Evolutionary conservation across 2,797 vertebrate species (phyloP), one percentile per base, ranked within the genome.

Genomic region (Cryptoblepharus egeriae): DNA sequence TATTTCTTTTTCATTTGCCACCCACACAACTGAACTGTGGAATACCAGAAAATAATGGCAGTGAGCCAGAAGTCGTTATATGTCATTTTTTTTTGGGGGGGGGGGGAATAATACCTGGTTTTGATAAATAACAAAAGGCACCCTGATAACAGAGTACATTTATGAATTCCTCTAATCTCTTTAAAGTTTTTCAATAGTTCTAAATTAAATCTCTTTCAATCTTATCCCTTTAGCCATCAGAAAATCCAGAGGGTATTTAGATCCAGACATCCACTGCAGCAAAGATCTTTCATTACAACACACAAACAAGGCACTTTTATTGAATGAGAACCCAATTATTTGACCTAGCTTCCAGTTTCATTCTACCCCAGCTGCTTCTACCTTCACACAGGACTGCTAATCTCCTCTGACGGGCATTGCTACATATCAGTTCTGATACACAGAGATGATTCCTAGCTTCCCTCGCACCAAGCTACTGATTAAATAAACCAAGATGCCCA

Each of bases 311-410:
- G 93, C 90, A 92, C 94, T 95, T 96, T 97, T 97, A 97, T 97
- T 96, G 96, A 97, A 97, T 97, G 97, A 97, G 97, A 98, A 98
- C 97, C 96, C 97, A 98, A 98, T 98, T 98, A 98, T 97, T 98
- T 98, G 98, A 97, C 95, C 96, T 88, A 92, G 94, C 95, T 96
- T 96, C 96, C 96, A 95, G 95, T 97, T 97, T 95, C 93, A 94
- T 94, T 96, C 94, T 95, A 92, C 91, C 91, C 94, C 91, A 57
- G 93, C 84, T 93, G 96, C 93, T 65, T 95, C 96, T 93, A 96
- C 94, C 95, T 96, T 94, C 92, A 97, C 96, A 97, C 93, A 92
- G 92, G 94, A 95, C 94, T 92, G 87, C 96, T 98, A 98, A 98
- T 98, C 97, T 98, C 96, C 96, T 96, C 95, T 97, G 97, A 98